Evolutionary conservation across 2,888 invertebrate species (phyloP), one percentile per base, ranked within the genome.

Genomic region (Fragum fragum): DNA sequence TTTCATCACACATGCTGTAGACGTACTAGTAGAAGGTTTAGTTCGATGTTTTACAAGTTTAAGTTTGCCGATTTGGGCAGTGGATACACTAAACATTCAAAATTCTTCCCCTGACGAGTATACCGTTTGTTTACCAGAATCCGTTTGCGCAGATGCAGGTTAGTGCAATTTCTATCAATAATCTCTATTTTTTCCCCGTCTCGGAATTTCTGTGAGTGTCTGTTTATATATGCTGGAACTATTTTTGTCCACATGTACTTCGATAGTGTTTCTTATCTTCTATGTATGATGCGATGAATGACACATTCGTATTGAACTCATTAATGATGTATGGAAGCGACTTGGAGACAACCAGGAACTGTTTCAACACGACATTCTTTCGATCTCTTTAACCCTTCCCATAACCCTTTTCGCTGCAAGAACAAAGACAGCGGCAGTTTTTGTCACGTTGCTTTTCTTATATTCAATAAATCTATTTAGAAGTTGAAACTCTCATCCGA

Each of bases 111-210:
- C 57, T 86, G 61, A 83, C 68, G 59, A 83, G 78, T 72, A 79
- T 86, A 73, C 86, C 86, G 83, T 73, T 86, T 76, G 80, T 82
- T 23, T 86, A 86, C 81, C 83, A 81, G 77, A 86, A 86, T 79
- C 86, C 86, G 66, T 86, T 86, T 81, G 86, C 86, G 66, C 83
- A 83, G 76, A 86, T 86, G 86, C 86, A 86, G 86, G 86, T 86
- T 47, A 73, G 86, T 83, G 26, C 23, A 36, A 29, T 68, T 77
- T 74, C 55, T 29, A 53, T 36, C 32, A 5, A 53, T 36, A 57
- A 28, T 73, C 23, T 42, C 26, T 57, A 16, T 39, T 29, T 26
- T 21, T 69, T 69, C 47, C 2, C 69, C 2, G 21, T 32, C 42
- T 69, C 52, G 47, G 52, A 52, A 26, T 21, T 66, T 39, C 23